Conservation (phyloP, 2,797 vertebrate genomes). For the Alca torda region DNA sequence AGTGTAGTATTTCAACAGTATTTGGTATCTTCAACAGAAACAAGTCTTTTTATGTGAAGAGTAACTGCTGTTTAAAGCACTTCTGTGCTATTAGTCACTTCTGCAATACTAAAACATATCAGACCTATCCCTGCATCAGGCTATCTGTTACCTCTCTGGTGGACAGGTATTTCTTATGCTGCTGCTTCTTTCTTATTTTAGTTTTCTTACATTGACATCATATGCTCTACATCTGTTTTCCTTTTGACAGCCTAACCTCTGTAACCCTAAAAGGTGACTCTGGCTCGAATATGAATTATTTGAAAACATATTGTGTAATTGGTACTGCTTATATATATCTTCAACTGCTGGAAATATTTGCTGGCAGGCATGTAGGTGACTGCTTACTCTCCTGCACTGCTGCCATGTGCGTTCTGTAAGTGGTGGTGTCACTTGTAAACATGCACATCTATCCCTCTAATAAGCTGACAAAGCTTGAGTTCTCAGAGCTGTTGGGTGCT, state of each 20-base stretch:
- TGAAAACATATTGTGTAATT: background rate
- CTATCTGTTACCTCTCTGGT: background rate
- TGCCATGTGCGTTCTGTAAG: background rate
- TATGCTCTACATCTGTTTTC: background rate
- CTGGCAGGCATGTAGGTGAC: background rate
- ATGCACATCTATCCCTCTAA: background rate
- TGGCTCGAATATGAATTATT: background rate
- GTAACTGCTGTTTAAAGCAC: background rate
- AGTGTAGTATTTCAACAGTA: background rate
- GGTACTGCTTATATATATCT: background rate
- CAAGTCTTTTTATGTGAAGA: background rate
- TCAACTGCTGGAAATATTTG: background rate
- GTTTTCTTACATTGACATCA: background rate
- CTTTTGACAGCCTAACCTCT: background rate
- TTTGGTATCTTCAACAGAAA: background rate
- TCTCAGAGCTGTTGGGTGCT: background rate
- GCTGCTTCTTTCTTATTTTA: background rate
- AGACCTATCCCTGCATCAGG: background rate
- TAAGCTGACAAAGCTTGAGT: background rate
- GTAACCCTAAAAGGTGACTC: background rate
- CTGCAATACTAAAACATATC: background rate
- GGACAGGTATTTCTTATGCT: background rate
- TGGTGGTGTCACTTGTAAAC: background rate
- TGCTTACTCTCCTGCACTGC: background rate
- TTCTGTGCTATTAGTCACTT: background rate